Conservation (phyloP, 2,113 vertebrate species). For the Chlorodrepanis virens region DNA sequence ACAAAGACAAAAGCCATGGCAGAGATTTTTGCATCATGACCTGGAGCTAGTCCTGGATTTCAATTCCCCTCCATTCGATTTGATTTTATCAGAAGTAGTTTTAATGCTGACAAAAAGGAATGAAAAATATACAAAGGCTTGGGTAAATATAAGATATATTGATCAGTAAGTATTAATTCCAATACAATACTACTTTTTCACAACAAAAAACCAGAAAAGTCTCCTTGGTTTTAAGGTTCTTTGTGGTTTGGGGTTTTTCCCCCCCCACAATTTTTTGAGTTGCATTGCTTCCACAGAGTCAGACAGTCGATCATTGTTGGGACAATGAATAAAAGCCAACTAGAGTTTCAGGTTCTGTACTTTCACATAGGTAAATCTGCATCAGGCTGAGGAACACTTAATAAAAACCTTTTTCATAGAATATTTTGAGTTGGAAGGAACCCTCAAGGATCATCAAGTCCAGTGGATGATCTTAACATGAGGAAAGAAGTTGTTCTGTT, state of each 20-base stretch:
- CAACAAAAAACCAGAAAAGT: background rate
- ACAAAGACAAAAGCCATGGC: background rate
- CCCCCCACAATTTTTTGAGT: accelerated
- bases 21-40: background rate
- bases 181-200: background rate
- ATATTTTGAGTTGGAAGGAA: background rate
- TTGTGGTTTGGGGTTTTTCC: background rate
- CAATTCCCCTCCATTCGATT: background rate
- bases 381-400: background rate
- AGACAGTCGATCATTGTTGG: background rate
- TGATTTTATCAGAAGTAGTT: background rate
- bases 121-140: background rate
- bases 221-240: background rate
- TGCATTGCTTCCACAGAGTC: background rate
- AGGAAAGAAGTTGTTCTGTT: background rate
- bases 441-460: background rate
- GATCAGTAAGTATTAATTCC: background rate
- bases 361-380: background rate
- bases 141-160: background rate
- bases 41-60: background rate
- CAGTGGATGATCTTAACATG: background rate
- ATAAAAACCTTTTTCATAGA: background rate
- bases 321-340: background rate
- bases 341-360: background rate
- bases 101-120: background rate